Evolutionary conservation across 2,113 vertebrate genomes (phyloP), one percentile per base, ranked within the genome.

Genomic region (Gulo gulo): DNA sequence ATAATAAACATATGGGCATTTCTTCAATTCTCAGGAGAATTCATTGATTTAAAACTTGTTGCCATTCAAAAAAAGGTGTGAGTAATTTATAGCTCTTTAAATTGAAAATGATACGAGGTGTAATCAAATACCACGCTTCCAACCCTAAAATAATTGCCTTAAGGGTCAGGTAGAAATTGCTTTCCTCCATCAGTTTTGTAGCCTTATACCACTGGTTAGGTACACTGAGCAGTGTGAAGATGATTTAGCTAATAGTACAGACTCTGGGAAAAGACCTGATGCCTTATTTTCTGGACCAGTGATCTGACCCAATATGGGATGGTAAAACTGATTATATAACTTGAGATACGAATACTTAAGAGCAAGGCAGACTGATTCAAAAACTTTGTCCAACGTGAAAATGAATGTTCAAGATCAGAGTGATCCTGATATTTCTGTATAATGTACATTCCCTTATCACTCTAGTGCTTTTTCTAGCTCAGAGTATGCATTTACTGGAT

Each of bases 281-380:
- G 83, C 69, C 95, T 97, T 97, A 97, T 98, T 97, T 98, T 97
- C 96, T 94, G 90, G 94, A 97, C 96, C 97, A 97, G 67, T 97
- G 97, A 94, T 92, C 0, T 97, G 83, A 96, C 69, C 65, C 89
- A 87, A 74, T 36, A 95, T 94, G 74, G 74, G 57, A 97, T 39
- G 63, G 84, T 67, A 97, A 96, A 97, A 97, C 45, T 76, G 63
- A 97, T 97, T 96, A 93, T 47, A 88, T 88, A 76, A 97, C 31
- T 95, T 93, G 95, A 97, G 55, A 84, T 95, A 73, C 0, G 16
- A 98, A 81, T 90, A 74, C 57, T 47, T 92, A 98, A 98, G 92
- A 97, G 94, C 34, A 93, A 91, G 93, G 67, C 96, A 97, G 84
- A 91, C 86, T 2, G 95, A 42, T 79, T 97, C 23, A 26, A 96